Percentiles rank a stretch among this genome's conserved stretches.
Conservation (phyloP, 2,888 invertebrate genomes). For the Dynastes maya region DNA sequence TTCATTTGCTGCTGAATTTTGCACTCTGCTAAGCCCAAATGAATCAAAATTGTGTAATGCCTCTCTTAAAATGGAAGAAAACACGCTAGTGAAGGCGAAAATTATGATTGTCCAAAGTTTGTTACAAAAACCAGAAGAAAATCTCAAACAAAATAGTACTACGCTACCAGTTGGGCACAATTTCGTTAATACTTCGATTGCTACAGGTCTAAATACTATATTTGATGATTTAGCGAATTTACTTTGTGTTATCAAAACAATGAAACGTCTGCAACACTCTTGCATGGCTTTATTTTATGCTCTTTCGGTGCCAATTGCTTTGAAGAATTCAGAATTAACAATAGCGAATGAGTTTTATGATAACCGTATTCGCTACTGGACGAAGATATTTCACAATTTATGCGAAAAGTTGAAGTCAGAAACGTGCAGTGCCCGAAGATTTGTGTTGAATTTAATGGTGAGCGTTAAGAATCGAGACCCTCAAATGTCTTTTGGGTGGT, state of each 20-base stretch:
- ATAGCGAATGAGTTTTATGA: neutral
- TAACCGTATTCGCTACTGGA: neutral
- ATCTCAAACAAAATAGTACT: neutral
- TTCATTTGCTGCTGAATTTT: neutral
- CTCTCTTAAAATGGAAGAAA: neutral
- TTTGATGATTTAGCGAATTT: neutral
- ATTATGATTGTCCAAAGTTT: neutral
- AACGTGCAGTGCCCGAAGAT: neutral
- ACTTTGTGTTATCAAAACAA: neutral
- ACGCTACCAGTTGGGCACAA: neutral
- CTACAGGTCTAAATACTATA: neutral
- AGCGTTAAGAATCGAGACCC: neutral
- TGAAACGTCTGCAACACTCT: neutral
- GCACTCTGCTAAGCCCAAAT: neutral
- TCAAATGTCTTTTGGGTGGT: neutral
- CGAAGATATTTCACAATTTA: neutral
- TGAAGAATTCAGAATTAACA: neutral
- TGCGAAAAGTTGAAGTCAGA: neutral
- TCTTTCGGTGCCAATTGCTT: neutral
- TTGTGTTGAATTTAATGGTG: neutral
- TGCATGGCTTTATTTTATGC: neutral
- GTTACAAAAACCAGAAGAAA: neutral
- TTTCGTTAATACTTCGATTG: neutral
- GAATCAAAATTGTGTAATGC: neutral
- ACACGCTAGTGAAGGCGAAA: neutral